A percentile compares a stretch with the other conserved stretches of the same genome.
phyloP scores from a whole-genome alignment of 1,140 invertebrate species.

The Papilio dardanus region DNA sequence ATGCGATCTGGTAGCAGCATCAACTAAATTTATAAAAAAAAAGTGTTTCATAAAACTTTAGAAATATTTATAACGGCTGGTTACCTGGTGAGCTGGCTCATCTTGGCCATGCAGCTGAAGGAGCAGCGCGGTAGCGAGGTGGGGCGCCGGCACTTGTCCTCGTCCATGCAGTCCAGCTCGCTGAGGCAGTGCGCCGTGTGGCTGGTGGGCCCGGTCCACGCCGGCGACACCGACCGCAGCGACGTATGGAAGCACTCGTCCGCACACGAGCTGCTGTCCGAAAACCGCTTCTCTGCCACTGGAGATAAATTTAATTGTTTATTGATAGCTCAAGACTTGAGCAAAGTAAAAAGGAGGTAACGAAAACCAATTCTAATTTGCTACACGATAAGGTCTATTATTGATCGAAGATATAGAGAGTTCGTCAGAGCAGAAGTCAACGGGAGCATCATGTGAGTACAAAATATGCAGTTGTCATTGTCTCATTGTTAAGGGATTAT shows the following conservation, averaged over 20 bases:
- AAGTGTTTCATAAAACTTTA: background rate
- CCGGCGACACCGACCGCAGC: constrained; percentile 67
- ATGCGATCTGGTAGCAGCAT: background rate
- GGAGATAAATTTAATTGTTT: constrained; percentile 33
- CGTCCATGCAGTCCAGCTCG: constrained; percentile 69
- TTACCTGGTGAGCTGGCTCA: constrained; percentile 84
- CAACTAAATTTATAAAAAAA: no score
- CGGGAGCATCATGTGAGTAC: background rate
- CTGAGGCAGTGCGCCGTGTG: constrained; percentile 77
- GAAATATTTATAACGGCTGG: background rate
- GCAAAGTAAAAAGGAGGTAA: background rate
- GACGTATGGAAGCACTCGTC: constrained; percentile 72
- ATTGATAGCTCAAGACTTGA: background rate
- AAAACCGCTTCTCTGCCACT: constrained; percentile 75
- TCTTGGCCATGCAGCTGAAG: constrained; percentile 88
- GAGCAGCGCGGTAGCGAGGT: constrained; percentile 86
- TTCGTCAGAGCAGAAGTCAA: background rate
- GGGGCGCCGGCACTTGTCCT: constrained; percentile 67
- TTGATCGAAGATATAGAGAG: background rate
- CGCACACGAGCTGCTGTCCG: constrained; percentile 69
- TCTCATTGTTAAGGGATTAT: constrained; percentile 4
- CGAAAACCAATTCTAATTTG: background rate
- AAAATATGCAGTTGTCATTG: constrained; percentile 9
- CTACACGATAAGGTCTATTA: background rate
- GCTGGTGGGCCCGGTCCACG: constrained; percentile 64